Evolutionary conservation across 2,888 invertebrate genomes (phyloP).

Genomic region (Plebejus argus): DNA sequence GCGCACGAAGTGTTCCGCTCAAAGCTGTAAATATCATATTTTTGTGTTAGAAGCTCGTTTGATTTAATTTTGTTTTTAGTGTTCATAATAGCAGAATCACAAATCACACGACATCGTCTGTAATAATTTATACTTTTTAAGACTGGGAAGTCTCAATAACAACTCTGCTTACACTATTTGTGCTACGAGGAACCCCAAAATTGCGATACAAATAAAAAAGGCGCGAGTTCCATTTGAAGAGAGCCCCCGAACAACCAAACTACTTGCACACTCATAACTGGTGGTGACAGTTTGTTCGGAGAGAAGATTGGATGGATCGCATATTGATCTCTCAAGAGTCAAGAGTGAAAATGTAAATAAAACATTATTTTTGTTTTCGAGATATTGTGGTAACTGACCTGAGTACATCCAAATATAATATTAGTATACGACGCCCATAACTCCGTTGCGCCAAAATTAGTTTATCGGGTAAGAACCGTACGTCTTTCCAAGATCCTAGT

Average conservation of each 20-base stretch:
- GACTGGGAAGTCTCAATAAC: too few relatives aligned
- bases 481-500: too few relatives aligned
- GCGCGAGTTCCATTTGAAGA: not conserved
- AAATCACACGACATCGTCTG: not conserved
- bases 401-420: not conserved
- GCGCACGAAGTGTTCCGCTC: not conserved
- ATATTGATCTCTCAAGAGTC: not conserved
- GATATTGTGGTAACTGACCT: not conserved
- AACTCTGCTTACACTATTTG: not conserved
- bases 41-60: too few relatives aligned
- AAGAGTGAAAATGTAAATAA: not conserved
- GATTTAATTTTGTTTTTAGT: not conserved
- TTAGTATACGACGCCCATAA: too few relatives aligned
- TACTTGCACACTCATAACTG: not conserved
- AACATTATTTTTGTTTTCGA: not conserved
- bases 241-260: not conserved
- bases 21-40: too few relatives aligned
- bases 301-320: not conserved
- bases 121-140: not conserved
- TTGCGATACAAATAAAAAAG: not conserved
- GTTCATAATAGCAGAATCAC: not conserved
- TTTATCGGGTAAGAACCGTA: too few relatives aligned
- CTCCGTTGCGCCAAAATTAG: too few relatives aligned
- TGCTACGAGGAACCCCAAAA: not conserved
- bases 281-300: not conserved